Evolutionary conservation across 2,113 vertebrate species (phyloP), one percentile per base, ranked within the genome.

Genomic region (Oreochromis spilurus): DNA sequence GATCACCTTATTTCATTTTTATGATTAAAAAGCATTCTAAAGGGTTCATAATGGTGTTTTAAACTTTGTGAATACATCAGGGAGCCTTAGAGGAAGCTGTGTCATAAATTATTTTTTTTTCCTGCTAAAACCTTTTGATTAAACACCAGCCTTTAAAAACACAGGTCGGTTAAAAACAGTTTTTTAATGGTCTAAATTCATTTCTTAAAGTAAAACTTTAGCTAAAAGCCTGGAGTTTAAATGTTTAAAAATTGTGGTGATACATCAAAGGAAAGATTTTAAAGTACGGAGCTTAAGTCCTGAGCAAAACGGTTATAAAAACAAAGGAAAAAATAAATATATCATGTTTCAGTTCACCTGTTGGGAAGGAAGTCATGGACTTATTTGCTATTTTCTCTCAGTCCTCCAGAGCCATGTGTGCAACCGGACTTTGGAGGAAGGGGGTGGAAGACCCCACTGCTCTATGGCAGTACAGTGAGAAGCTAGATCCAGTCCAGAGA

Each of bases 321-420:
- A 38, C 12, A 3, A 36, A 85, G 24, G 31, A 67, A 83, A 85
- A 65, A 79, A 84, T 40, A 72, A 16, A 72, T 17, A 62, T 45
- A 86, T 93, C 54, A 75, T 45, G 29, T 91, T 86, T 82, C 82
- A 83, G 72, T 38, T 90, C 87, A 87, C 65, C 82, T 86, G 79
- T 78, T 77, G 83, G 53, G 80, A 77, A 55, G 21, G 72, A 62
- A 84, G 53, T 70, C 13, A 57, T 79, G 81, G 82, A 84, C 79
- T 53, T 80, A 58, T 57, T 77, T 57, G 5, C 52, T 55, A 10
- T 80, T 82, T 80, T 72, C 65, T 81, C 14, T 81, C 40, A 54
- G 7, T 50, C 38, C 38, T 83, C 45, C 38, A 38, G 83, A 81
- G 81, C 50, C 65, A 58, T 52, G 17, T 29, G 67, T 72, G 67